Percentiles rank a stretch among this genome's conserved stretches.
Conservation (phyloP, 2,888 invertebrate genomes). For the Phragmatobia fuliginosa region DNA sequence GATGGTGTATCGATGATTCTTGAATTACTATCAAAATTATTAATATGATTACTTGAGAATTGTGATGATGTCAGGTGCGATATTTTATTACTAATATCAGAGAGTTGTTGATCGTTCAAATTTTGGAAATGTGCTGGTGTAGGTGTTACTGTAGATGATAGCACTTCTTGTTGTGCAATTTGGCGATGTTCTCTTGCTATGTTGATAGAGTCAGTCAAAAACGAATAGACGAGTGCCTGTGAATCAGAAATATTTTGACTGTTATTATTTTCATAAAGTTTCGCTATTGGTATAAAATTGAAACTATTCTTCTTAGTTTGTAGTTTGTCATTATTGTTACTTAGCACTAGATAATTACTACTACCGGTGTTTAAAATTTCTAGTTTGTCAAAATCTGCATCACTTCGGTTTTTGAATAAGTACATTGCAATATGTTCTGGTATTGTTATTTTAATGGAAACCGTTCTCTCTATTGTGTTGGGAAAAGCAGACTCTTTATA, state of each 20-base stretch:
- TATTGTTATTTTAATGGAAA: conserved; percentile 80
- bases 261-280: conserved; percentile 70
- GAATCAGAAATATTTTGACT: conserved; percentile 77
- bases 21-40: conserved; percentile 33
- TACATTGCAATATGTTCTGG: conserved; percentile 79
- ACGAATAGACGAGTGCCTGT: conserved; percentile 81
- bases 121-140: conserved; percentile 64
- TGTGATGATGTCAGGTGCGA: conserved; percentile 78
- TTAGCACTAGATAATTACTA: conserved; percentile 78
- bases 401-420: conserved; percentile 70
- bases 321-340: conserved; percentile 60
- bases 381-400: conserved; percentile 69
- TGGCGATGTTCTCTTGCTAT: conserved; percentile 77
- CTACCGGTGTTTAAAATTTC: conserved; percentile 82
- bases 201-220: conserved; percentile 80
- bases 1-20: conserved; percentile 51
- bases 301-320: conserved; percentile 52
- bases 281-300: conserved; percentile 75
- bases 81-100: conserved; percentile 70
- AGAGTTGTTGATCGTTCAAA: conserved; percentile 66
- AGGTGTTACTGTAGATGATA: conserved; percentile 54
- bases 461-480: conserved; percentile 80
- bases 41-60: conserved; percentile 57
- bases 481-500: conserved; percentile 69
- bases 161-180: conserved; percentile 68